Percentiles rank a stretch among this genome's conserved stretches.
phyloP scores from a whole-genome alignment of 2,113 vertebrate genomes.

The Pachypanchax playfairii region DNA sequence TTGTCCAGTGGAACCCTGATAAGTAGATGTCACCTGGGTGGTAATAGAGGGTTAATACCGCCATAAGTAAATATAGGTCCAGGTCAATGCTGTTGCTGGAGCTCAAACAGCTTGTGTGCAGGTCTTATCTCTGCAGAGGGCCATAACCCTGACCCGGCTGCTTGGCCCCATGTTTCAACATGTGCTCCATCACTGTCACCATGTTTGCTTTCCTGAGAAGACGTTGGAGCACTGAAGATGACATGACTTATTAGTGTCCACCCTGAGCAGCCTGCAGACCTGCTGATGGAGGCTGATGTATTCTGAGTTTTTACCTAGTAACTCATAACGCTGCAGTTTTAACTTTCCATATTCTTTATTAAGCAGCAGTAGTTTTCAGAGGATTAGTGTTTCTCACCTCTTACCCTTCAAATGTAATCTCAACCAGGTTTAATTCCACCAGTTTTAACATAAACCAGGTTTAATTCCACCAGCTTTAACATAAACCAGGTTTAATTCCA shows the following conservation, averaged over 20 bases:
- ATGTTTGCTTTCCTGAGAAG: constrained; percentile 20
- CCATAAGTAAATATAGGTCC: not conserved
- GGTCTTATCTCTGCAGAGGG: constrained; percentile 9
- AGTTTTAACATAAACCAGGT: no score
- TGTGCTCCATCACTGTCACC: constrained; percentile 21
- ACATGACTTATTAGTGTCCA: not conserved
- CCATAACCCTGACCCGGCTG: not conserved
- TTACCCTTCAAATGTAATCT: no score
- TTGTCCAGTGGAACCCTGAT: not conserved
- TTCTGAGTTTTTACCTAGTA: no score
- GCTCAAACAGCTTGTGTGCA: constrained; percentile 1
- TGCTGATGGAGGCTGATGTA: no score
- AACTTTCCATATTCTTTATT: no score
- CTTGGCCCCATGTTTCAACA: constrained; percentile 2
- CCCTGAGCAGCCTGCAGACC: no score
- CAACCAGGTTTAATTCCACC: no score
- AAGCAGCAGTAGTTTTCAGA: no score
- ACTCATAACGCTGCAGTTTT: no score
- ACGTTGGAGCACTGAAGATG: not conserved
- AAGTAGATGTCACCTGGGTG: constrained; percentile 3
- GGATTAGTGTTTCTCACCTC: no score
- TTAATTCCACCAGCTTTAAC: no score
- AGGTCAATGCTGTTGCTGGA: not conserved
- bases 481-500: no score
- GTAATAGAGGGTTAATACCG: constrained; percentile 13